Conservation (phyloP, 1,140 invertebrate species). For the Mamestra configurata region DNA sequence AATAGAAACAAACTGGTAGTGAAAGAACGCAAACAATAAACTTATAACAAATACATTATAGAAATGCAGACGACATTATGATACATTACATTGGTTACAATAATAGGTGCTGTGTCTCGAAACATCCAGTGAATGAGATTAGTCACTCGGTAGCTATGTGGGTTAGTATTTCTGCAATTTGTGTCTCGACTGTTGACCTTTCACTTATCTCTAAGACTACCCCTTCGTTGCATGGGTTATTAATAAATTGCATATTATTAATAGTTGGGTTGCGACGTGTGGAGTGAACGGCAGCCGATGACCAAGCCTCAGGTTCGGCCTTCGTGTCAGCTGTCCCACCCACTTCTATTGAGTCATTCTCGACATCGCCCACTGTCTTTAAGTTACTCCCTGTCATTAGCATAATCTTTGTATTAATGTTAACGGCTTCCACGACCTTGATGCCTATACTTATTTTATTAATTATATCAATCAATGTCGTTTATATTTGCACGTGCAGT, state of each 20-base stretch:
- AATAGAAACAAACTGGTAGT: neutral
- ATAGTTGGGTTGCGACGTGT: slow-evolving; percentile 25
- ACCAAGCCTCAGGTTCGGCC: slow-evolving; percentile 66
- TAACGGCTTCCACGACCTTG: slow-evolving; percentile 69
- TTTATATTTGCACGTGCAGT: slow-evolving; percentile 1
- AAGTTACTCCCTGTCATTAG: slow-evolving; percentile 70
- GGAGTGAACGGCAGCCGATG: slow-evolving; percentile 72
- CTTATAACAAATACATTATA: neutral
- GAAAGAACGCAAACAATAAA: neutral
- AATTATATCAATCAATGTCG: slow-evolving; percentile 46
- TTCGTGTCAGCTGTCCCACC: slow-evolving; percentile 68
- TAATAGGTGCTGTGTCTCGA: slow-evolving; percentile 34
- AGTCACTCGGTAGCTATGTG: slow-evolving; percentile 40
- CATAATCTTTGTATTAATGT: slow-evolving; percentile 73
- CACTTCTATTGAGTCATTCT: slow-evolving; percentile 71
- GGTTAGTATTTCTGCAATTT: slow-evolving; percentile 49
- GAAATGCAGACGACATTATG: slow-evolving; percentile 4
- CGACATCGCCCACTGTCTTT: slow-evolving; percentile 66
- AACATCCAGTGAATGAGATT: slow-evolving; percentile 45
- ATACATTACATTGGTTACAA: slow-evolving; percentile 25
- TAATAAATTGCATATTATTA: slow-evolving; percentile 35
- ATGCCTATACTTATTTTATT: slow-evolving; percentile 33
- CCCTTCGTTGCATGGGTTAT: slow-evolving; percentile 36
- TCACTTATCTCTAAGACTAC: slow-evolving; percentile 46
- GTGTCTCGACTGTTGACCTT: slow-evolving; percentile 47